Conservation (phyloP, 2,888 invertebrate species). For the Drepanosiphum platanoidis region DNA sequence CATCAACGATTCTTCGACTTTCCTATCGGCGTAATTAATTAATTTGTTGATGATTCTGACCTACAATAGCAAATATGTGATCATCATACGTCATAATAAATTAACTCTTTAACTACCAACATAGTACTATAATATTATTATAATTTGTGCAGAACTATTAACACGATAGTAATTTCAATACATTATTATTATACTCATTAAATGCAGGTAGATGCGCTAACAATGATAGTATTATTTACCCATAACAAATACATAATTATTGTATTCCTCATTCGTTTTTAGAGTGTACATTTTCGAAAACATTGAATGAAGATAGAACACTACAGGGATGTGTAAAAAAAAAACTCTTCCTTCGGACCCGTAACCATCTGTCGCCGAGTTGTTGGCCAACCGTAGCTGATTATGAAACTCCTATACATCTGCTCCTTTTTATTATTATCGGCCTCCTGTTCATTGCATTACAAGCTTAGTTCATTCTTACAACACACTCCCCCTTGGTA, state of each 20-base stretch:
- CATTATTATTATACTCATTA: background rate
- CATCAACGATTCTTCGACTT: constrained; percentile 27
- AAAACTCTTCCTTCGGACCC: constrained; percentile 57
- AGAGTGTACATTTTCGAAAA: constrained; percentile 25
- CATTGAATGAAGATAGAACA: constrained; percentile 54
- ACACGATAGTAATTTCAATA: background rate
- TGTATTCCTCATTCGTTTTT: constrained; percentile 11
- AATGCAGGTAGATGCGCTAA: background rate
- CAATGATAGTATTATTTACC: background rate
- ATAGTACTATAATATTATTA: background rate
- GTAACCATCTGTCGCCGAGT: constrained; percentile 57
- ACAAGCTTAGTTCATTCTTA: constrained; percentile 53
- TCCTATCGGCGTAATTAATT: constrained; percentile 49
- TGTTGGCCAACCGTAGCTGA: constrained; percentile 62
- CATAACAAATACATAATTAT: background rate
- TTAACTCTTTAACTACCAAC: background rate
- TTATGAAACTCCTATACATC: constrained; percentile 61
- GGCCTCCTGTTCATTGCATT: constrained; percentile 58
- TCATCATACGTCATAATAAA: constrained; percentile 24
- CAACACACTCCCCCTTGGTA: constrained; percentile 43
- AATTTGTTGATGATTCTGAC: constrained; percentile 55
- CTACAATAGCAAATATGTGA: constrained; percentile 53
- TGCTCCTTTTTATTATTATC: constrained; percentile 62
- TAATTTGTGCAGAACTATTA: background rate
- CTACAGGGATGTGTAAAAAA: constrained; percentile 46